Evolutionary conservation across 2,113 vertebrate genomes (phyloP), one percentile per base, ranked within the genome.

Genomic region (Silurus glanis): DNA sequence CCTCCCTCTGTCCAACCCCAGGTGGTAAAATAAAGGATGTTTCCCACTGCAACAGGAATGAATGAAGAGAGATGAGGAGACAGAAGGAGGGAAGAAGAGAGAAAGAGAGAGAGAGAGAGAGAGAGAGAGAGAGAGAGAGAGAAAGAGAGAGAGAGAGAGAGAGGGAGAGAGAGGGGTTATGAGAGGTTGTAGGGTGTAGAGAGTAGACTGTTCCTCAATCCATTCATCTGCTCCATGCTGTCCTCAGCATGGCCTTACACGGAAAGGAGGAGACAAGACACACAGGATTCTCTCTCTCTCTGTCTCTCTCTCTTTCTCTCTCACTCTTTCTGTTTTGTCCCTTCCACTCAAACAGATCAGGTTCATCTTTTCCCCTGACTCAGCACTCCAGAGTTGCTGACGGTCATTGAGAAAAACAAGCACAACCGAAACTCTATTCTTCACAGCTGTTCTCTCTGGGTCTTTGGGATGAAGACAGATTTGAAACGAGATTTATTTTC

Each of bases 71-170:
- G 19, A 88, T 19, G 21, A 28, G 69, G 81, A 84, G 82, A 62
- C 9, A 9, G 94, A 93, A 4, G 95, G 95, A 95, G 92, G 95
- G 94, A 95, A 94, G 94, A 93, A 89, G 94, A 93, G 88, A 28
- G 21, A 37, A n/a, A 58, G 93, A 90, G 90, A 74, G 19, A 90
- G 90, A 91, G 37, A 37, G 37, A 37, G 2, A 37, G 37, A 82
- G n/a, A 13, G 13, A 76, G 19, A 88, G 13, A 14, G 21, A 59
- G 81, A 84, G 82, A 62, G 5, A 9, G 94, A 93, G 1, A 95
- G 94, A 95, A 92, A 95, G 90, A 94, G 95, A 96, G 95, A 96
- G 97, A 96, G 95, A 95, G 92, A 88, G 92, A 92, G 92, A 59
- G 37, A 61, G 55, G 74, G 53, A 75, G 56, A 75, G 25, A 83